Base-by-base conservation (phyloP, 1,140 invertebrate genomes). In the Coenobita brevimanus region DNA sequence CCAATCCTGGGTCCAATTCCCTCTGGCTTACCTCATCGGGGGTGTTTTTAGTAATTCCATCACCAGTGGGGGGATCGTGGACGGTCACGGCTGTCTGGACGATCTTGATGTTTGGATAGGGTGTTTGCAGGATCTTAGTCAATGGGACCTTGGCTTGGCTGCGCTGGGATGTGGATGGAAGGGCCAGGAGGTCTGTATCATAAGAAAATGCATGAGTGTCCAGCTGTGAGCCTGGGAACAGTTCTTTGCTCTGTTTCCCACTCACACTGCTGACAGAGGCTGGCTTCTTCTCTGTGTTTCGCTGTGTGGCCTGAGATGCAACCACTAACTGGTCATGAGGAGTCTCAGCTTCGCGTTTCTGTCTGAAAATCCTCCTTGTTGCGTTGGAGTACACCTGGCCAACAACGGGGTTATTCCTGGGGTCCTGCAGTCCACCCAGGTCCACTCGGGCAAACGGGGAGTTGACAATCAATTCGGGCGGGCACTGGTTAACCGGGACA, bases 361-460 rank as follows among this genome's bases (percentile, higher is more conserved):
- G 13, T 10, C 85, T 41, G 21, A 17, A 41, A 57, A 15, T 13
- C 0, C 1, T 62, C 6, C 54, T 17, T 17, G 82, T 30, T 17
- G 24, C 57, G 36, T 87, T 87, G 4, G 85, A 87, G 2, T 69
- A 41, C 3, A 87, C n/a, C n/a, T 27, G 24, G 54, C 33, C 24
- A 2, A 36, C 30, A 0, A 76, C 38, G 0, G 85, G 76, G 17
- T 75, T 54, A 46, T 87, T 87, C 17, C 85, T 60, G 21, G 85
- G 85, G 24, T 87, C 85, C 33, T 87, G 85, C 24, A 87, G 6
- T 13, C 27, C 60, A n/a, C 41, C 57, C 3, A 87, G 33, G 24
- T 87, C 85, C 46, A 80, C 76, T 8, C 85, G 62, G 10, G 78
- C 76, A 41, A 81, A 81, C 17, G 76, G 85, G 0, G 85, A 81